These are phyloP conservation scores for Pinna nobilis DNA, from an alignment of 1,140 invertebrate species.

Conservation along the genomic window DNA sequence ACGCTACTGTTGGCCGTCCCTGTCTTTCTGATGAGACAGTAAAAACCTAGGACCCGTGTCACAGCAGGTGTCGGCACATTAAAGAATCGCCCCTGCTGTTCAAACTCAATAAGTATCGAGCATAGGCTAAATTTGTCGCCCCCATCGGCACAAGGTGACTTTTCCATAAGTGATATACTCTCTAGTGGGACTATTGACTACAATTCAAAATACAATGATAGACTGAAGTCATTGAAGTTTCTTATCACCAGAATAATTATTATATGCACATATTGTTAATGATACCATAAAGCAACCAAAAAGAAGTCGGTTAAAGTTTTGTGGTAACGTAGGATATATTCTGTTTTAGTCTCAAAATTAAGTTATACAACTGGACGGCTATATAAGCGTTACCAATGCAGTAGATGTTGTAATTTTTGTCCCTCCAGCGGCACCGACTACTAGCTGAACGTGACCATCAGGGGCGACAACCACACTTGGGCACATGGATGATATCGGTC, in stretches of 20 bases:
- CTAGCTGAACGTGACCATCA: conserved; percentile 82
- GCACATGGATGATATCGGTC: conserved; percentile 92
- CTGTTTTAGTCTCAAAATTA: not conserved
- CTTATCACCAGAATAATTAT: not conserved
- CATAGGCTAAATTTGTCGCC: no score
- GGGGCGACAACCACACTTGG: conserved; percentile 87
- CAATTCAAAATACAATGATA: no score
- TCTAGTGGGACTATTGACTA: no score
- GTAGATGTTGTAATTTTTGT: conserved; percentile 90
- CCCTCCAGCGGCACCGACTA: conserved; percentile 92
- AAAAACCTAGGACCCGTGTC: no score
- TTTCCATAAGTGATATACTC: no score
- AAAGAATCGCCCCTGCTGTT: no score
- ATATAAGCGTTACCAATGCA: conserved; percentile 80
- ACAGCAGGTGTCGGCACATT: no score
- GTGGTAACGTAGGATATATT: not conserved
- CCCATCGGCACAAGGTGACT: no score
- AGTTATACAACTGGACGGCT: not conserved
- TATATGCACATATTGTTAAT: not conserved
- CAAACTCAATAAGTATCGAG: no score
- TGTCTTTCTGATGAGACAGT: no score
- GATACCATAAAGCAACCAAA: not conserved
- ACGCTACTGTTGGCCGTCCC: no score
- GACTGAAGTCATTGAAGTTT: no score
- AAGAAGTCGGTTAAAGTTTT: not conserved